Evolutionary conservation across 2,113 vertebrate species (phyloP).

Genomic region (Chelonoidis abingdonii): DNA sequence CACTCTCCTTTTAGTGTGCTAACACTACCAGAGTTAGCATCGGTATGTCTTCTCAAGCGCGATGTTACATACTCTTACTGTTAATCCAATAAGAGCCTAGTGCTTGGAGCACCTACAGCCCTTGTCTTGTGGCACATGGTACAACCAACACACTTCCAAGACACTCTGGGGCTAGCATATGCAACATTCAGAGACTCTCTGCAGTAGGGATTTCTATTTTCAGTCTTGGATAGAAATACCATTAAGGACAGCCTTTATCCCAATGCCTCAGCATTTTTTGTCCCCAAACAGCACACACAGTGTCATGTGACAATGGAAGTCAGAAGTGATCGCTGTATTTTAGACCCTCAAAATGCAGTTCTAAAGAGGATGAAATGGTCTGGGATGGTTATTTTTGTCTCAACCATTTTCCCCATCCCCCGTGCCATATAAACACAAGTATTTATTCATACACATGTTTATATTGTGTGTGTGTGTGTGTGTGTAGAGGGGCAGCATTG

Average conservation of each 20-base stretch:
- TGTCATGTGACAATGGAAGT: not conserved
- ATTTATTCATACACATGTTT: not conserved
- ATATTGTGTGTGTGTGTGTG: too few species aligned
- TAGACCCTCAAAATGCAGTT: accelerated
- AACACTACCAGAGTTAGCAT: too few species aligned
- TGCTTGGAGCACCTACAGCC: not conserved
- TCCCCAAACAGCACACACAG: not conserved
- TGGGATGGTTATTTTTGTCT: not conserved
- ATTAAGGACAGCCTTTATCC: not conserved
- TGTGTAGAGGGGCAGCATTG: not conserved
- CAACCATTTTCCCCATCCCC: not conserved
- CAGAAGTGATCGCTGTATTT: not conserved
- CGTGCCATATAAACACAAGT: not conserved
- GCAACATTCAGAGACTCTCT: not conserved
- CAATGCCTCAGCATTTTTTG: too few species aligned
- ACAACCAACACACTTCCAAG: not conserved
- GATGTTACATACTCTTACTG: not conserved
- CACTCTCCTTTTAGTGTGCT: not conserved
- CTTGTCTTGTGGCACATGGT: not conserved
- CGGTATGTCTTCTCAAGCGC: not conserved
- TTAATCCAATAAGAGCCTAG: not conserved
- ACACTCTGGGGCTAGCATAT: not conserved
- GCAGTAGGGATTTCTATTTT: not conserved
- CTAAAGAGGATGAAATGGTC: not conserved
- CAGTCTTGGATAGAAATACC: not conserved